These are phyloP conservation scores for Gallinago nigripennis DNA, from an alignment of 2,797 vertebrate species.

Conservation along the genomic window DNA sequence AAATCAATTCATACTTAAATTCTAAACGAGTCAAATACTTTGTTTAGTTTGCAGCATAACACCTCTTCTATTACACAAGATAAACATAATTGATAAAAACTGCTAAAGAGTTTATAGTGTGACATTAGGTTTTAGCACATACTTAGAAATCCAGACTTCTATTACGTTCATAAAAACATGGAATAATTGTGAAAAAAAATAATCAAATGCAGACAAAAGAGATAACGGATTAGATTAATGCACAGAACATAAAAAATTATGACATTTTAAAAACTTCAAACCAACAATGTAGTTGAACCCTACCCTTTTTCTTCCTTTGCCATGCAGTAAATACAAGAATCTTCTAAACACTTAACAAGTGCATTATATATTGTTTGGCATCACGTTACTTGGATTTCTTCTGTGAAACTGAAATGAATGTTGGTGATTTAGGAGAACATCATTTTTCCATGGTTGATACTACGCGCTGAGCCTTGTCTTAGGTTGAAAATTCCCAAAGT, in stretches of 20 bases:
- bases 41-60: background rate
- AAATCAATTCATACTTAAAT: background rate
- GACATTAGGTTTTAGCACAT: constrained; percentile 29
- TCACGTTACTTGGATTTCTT: background rate
- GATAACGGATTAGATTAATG: background rate
- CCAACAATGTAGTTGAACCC: background rate
- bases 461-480: background rate
- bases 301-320: background rate
- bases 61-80: constrained; percentile 1
- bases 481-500: background rate
- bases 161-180: background rate
- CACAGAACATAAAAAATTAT: background rate
- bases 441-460: background rate
- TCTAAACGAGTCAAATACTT: background rate
- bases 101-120: background rate
- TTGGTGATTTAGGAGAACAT: background rate
- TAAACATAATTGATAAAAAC: constrained; percentile 35
- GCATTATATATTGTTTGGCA: background rate
- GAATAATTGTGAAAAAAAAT: background rate
- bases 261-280: background rate
- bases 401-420: background rate
- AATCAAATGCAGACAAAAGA: background rate
- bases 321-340: background rate
- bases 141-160: background rate
- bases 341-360: background rate